Evolutionary conservation across 1,140 invertebrate species (phyloP).

Genomic region (Dreissena polymorpha): DNA sequence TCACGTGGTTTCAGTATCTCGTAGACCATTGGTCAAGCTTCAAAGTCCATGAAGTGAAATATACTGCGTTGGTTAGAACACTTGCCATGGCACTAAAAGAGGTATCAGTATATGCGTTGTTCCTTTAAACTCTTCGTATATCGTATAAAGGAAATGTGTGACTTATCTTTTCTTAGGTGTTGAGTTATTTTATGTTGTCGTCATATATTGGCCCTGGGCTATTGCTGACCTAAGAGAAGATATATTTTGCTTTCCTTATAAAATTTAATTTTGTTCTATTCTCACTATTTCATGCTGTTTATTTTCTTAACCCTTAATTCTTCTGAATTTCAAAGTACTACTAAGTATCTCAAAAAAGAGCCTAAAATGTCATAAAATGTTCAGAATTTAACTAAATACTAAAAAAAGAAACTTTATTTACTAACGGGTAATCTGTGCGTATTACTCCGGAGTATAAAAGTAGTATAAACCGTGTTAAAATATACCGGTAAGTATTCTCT

Average conservation of each 20-base stretch:
- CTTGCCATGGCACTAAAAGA: constrained; percentile 19
- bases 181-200: neutral
- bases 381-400: too few relatives aligned
- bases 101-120: neutral
- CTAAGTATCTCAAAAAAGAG: too few relatives aligned
- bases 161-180: neutral
- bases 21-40: neutral
- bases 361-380: too few relatives aligned
- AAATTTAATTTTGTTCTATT: neutral
- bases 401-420: too few relatives aligned
- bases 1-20: constrained; percentile 50
- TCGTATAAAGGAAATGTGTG: neutral
- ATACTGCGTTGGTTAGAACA: constrained; percentile 20
- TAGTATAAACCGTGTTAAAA: too few relatives aligned
- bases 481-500: too few relatives aligned
- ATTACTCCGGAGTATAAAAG: too few relatives aligned
- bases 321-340: too few relatives aligned
- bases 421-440: too few relatives aligned
- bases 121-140: neutral
- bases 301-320: too few relatives aligned
- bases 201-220: neutral
- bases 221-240: neutral
- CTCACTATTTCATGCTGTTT: neutral
- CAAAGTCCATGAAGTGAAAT: constrained; percentile 16
- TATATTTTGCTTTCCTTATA: neutral